Percentiles rank a stretch among this genome's conserved stretches.
Conservation (phyloP, 92 coral and sea anemone genomes). For the Pocillopora meandrina region DNA sequence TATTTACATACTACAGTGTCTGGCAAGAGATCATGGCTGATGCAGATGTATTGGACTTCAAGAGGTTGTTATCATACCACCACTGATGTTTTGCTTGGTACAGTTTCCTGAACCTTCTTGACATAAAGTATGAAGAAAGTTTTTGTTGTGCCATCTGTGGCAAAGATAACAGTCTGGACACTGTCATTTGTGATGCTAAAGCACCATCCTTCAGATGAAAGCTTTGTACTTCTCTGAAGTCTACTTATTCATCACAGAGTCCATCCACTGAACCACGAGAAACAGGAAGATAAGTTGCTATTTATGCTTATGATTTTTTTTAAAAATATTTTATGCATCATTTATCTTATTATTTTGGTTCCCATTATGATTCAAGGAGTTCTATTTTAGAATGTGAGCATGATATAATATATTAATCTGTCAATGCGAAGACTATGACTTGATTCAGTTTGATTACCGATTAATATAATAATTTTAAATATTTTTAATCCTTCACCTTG, state of each 20-base stretch:
- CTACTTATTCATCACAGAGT: not conserved
- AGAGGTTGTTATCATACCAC: slow-evolving; percentile 37
- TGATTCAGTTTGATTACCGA: too few species aligned
- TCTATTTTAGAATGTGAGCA: too few species aligned
- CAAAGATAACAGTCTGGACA: slow-evolving; percentile 16
- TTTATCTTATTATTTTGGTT: too few species aligned
- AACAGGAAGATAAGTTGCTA: slow-evolving; percentile 29
- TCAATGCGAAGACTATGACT: too few species aligned
- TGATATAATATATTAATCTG: too few species aligned
- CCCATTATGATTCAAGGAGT: too few species aligned
- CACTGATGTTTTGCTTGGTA: slow-evolving; percentile 65
- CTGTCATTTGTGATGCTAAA: slow-evolving; percentile 62
- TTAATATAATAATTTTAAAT: not conserved
- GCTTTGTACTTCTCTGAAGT: slow-evolving; percentile 18
- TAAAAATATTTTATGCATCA: too few species aligned
- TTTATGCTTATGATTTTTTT: too few species aligned
- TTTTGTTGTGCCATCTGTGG: slow-evolving; percentile 50
- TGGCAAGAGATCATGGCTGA: slow-evolving; percentile 55
- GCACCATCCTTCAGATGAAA: slow-evolving; percentile 47
- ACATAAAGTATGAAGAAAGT: slow-evolving; percentile 52
- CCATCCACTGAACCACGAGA: not conserved
- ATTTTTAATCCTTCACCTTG: too few species aligned
- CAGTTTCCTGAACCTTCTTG: slow-evolving; percentile 59
- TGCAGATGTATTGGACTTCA: slow-evolving; percentile 28
- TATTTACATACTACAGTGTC: slow-evolving; percentile 48